Evolutionary conservation across 2,888 invertebrate genomes (phyloP).

Genomic region (Cantharis rufa): DNA sequence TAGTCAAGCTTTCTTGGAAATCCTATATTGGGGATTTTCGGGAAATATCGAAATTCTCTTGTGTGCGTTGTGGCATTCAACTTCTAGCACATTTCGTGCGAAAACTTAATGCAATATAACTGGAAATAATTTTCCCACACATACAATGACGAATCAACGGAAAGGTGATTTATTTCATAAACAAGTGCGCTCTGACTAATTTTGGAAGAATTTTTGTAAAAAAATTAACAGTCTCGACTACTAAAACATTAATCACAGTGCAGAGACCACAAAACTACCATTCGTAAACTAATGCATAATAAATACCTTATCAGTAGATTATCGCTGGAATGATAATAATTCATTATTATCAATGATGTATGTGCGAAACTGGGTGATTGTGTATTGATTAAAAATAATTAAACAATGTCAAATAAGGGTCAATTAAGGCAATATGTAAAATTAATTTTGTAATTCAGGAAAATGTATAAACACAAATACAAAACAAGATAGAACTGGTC

Average conservation of each 20-base stretch:
- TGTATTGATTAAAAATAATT: background rate
- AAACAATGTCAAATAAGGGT: background rate
- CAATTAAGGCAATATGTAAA: background rate
- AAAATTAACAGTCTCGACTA: background rate
- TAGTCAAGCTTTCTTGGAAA: background rate
- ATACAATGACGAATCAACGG: background rate
- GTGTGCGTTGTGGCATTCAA: background rate
- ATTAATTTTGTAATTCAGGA: background rate
- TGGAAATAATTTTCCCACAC: background rate
- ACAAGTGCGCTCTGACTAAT: background rate
- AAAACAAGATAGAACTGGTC: background rate
- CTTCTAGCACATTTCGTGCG: background rate
- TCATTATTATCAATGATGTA: background rate
- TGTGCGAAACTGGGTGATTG: background rate
- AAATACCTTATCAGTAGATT: background rate
- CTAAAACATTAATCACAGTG: background rate
- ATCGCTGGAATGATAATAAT: background rate
- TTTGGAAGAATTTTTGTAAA: background rate
- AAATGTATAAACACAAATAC: background rate
- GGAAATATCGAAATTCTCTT: background rate
- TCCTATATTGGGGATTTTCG: background rate
- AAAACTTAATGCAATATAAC: background rate
- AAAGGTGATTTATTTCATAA: background rate
- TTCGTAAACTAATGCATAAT: background rate
- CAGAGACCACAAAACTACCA: background rate